Conservation (phyloP, 2,113 vertebrate genomes). For the Gavialis gangeticus region DNA sequence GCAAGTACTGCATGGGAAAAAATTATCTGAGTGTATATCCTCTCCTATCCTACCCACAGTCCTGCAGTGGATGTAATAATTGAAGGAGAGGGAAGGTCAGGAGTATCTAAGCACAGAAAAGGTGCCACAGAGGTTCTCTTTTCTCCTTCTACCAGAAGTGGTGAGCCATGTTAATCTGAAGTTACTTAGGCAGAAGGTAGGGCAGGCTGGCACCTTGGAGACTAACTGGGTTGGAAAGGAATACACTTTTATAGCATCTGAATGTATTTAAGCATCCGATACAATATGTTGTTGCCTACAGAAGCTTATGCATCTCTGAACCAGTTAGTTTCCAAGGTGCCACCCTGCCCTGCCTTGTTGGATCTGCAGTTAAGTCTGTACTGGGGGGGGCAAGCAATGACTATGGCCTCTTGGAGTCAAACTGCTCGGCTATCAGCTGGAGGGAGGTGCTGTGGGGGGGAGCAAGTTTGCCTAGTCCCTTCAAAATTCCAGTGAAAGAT, state of each 20-base stretch:
- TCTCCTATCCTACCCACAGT: background rate
- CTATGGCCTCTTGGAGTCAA: background rate
- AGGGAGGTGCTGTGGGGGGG: background rate
- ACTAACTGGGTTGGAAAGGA: too few species aligned
- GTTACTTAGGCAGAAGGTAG: too few species aligned
- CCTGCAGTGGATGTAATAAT: background rate
- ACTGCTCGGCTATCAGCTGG: background rate
- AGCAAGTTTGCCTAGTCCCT: background rate
- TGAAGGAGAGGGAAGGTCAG: background rate
- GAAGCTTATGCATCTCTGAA: too few species aligned
- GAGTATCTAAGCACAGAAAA: background rate
- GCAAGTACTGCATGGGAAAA: background rate
- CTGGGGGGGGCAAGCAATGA: fast-evolving
- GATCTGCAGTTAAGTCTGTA: background rate
- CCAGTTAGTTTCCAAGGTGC: too few species aligned
- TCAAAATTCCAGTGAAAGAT: background rate
- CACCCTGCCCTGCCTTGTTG: too few species aligned
- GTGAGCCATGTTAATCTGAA: too few species aligned
- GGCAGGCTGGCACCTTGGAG: too few species aligned
- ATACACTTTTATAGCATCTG: too few species aligned
- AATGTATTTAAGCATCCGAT: too few species aligned
- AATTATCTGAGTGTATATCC: background rate
- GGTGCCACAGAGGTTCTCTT: background rate
- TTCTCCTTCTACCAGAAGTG: background rate
- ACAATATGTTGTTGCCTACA: too few species aligned